A percentile compares a stretch with the other conserved stretches of the same genome.
Conservation (phyloP, 2,888 invertebrate species). For the Parnassius apollo region DNA sequence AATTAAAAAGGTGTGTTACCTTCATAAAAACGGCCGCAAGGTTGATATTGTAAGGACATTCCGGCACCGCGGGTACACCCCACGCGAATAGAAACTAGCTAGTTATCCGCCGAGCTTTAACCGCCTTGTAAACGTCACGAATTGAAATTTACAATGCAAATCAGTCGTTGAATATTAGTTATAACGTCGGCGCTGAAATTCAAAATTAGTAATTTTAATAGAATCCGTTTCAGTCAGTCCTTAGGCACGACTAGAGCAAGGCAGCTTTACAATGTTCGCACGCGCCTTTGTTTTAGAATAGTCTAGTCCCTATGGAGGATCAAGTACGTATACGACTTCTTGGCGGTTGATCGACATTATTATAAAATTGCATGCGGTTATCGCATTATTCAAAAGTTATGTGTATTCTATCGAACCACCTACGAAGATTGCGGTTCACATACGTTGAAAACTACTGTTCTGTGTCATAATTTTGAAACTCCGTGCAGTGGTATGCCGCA, state of each 20-base stretch:
- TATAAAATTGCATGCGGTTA: conserved; percentile 57
- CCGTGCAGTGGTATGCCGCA: conserved; percentile 66
- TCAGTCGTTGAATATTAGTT: conserved; percentile 77
- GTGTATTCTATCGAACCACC: conserved; percentile 56
- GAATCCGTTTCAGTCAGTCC: conserved; percentile 74
- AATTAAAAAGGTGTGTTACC: conserved; percentile 43
- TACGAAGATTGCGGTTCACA: conserved; percentile 64
- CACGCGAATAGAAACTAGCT: conserved; percentile 77
- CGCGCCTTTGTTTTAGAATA: conserved; percentile 47
- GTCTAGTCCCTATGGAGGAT: conserved; percentile 65
- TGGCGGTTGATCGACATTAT: conserved; percentile 40
- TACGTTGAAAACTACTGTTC: conserved; percentile 62
- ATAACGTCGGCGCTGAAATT: conserved; percentile 75
- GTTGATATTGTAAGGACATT: conserved; percentile 61
- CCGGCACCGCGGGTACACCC: conserved; percentile 53
- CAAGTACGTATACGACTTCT: conserved; percentile 65
- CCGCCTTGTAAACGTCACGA: conserved; percentile 68
- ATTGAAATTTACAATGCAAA: conserved; percentile 80
- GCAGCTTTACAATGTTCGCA: conserved; percentile 63
- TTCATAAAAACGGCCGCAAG: conserved; percentile 44
- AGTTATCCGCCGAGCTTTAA: conserved; percentile 77
- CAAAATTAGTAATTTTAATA: conserved; percentile 80
- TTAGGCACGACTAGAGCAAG: conserved; percentile 70
- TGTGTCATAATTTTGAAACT: conserved; percentile 63
- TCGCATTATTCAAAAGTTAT: conserved; percentile 64